Evolutionary conservation across 2,888 invertebrate species (phyloP).

Genomic region (Alentia gelatinosa): DNA sequence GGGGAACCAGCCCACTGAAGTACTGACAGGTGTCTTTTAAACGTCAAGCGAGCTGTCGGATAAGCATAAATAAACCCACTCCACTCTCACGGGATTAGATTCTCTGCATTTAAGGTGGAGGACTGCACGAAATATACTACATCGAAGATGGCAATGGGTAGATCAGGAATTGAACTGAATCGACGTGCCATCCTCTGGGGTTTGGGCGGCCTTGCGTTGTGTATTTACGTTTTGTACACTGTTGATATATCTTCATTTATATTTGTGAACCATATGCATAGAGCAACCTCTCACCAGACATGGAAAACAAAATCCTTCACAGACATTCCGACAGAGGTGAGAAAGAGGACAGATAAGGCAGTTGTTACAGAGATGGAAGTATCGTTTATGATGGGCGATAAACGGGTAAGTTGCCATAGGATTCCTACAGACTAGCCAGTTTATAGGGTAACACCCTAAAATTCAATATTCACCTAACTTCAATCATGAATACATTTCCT

Average conservation of each 20-base stretch:
- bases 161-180: not conserved
- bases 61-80: no score
- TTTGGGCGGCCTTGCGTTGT: not conserved
- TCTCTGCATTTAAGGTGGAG: no score
- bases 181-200: not conserved
- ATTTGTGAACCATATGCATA: not conserved
- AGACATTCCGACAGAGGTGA: constrained; percentile 46
- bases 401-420: constrained; percentile 32
- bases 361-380: constrained; percentile 54
- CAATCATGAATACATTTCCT: not conserved
- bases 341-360: constrained; percentile 20
- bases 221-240: not conserved
- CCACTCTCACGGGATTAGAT: no score
- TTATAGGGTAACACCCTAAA: no score
- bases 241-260: not conserved
- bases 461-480: not conserved
- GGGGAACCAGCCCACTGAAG: no score
- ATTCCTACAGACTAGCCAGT: not conserved
- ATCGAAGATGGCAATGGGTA: not conserved
- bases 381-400: constrained; percentile 52
- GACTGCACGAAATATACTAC: no score
- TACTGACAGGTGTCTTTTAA: no score
- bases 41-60: no score
- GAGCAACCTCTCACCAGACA: not conserved
- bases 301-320: constrained; percentile 58